Conservation (phyloP, 2,797 vertebrate species). For the Meriones psammophilus region DNA sequence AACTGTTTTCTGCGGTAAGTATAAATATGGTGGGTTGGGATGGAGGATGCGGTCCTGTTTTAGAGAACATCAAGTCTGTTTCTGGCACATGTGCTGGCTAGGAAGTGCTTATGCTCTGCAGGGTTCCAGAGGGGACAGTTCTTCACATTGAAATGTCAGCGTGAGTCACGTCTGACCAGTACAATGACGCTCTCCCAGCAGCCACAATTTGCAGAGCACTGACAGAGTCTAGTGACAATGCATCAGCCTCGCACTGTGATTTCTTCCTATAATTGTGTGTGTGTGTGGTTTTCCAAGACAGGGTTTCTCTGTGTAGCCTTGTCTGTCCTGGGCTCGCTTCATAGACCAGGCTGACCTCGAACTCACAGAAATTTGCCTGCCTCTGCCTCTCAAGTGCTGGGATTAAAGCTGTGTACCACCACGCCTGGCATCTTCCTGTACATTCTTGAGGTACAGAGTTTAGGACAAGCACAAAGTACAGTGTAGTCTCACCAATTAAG, state of each 20-base stretch:
- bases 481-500: not conserved
- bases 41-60: not conserved
- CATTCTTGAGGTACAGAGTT: not conserved
- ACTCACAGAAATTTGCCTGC: not conserved
- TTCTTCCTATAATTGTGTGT: not conserved
- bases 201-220: not conserved
- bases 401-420: not conserved
- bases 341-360: not conserved
- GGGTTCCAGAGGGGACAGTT: not conserved
- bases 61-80: not conserved
- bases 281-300: not conserved
- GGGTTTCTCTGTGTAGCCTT: not conserved
- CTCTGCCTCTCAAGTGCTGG: not conserved
- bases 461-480: not conserved
- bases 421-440: not conserved
- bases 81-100: not conserved
- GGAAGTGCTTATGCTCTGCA: not conserved
- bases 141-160: conserved; percentile 4
- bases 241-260: not conserved
- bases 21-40: not conserved
- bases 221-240: not conserved
- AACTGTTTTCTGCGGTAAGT: not conserved
- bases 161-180: not conserved
- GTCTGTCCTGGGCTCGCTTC: not conserved
- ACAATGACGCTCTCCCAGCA: not conserved